Base-by-base conservation (phyloP, 2,113 vertebrate genomes). In the Casuarius casuarius region DNA sequence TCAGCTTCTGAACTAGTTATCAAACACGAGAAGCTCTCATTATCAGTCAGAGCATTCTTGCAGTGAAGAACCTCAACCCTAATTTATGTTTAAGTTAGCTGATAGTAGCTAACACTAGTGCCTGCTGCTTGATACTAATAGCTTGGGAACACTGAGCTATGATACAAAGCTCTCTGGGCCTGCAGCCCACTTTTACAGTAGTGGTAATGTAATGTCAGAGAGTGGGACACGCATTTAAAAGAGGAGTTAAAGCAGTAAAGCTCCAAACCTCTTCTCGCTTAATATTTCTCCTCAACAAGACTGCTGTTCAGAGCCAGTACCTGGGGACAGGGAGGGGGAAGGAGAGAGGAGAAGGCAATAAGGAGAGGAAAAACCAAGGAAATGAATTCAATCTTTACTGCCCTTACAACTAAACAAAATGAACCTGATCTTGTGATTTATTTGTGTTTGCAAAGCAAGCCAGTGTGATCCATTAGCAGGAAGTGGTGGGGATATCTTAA, bases 401-500 rank as follows among this genome's bases (percentile, higher is more conserved):
- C 84, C 44, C 52, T 84, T 46, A 84, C 3, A 14, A 67, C 35
- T 85, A 92, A 95, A 96, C 70, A 76, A 94, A 89, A 48, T 4
- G n/a, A 94, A 89, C 81, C 58, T 70, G 54, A 71, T 91, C 76
- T 95, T 93, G 48, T 94, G 95, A 94, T 97, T 94, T 93, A 94
- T 94, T 95, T 97, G 92, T 95, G 91, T 93, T 97, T 97, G 94
- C 94, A 93, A 40, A 35, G 73, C 20, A 90, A 87, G 54, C 83
- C 83, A 90, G 93, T 1, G 2, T 77, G 84, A 97, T 97, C 94
- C 95, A 95, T 80, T 93, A 89, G 92, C 97, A 98, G 98, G 98
- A 98, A 98, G 98, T 91, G 96, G 97, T 97, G 81, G 72, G 89
- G 84, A 96, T 89, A 95, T 94, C 92, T 97, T 74, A 90, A 97